phyloP scores from a whole-genome alignment of 2,888 invertebrate genomes.

The Cheilosia impressa region DNA sequence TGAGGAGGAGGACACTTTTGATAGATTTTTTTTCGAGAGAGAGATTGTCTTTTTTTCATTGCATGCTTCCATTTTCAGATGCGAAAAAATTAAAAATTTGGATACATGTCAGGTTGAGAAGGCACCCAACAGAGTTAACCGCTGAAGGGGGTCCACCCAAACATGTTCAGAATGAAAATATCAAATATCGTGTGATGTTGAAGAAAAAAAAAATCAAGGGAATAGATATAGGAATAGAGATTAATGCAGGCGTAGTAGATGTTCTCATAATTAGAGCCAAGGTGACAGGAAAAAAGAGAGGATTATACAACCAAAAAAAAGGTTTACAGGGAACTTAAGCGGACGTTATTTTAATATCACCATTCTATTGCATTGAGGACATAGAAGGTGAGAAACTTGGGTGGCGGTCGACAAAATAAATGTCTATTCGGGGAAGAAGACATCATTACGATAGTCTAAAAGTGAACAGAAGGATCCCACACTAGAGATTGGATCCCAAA shows the following conservation, averaged over 20 bases:
- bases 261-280: conserved; percentile 42
- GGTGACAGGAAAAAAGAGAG: conserved; percentile 28
- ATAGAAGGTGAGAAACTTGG: too few species aligned
- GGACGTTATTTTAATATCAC: background rate
- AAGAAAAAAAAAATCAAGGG: background rate
- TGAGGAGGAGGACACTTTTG: conserved; percentile 68
- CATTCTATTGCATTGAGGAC: too few species aligned
- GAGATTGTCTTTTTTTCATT: conserved; percentile 21
- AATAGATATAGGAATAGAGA: conserved; percentile 39
- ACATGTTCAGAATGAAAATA: conserved; percentile 66
- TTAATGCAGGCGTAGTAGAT: conserved; percentile 16
- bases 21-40: conserved; percentile 47
- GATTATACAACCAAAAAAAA: background rate
- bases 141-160: conserved; percentile 62
- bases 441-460: too few species aligned
- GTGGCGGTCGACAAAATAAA: too few species aligned
- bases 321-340: background rate
- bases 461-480: too few species aligned
- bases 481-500: too few species aligned
- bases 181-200: conserved; percentile 63
- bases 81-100: conserved; percentile 69
- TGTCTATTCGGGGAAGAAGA: too few species aligned
- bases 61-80: conserved; percentile 62
- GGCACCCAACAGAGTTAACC: conserved; percentile 68
- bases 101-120: conserved; percentile 69